These are phyloP conservation scores for Bombus superbus DNA, from an alignment of 1,140 invertebrate genomes.

Conservation along the genomic window DNA sequence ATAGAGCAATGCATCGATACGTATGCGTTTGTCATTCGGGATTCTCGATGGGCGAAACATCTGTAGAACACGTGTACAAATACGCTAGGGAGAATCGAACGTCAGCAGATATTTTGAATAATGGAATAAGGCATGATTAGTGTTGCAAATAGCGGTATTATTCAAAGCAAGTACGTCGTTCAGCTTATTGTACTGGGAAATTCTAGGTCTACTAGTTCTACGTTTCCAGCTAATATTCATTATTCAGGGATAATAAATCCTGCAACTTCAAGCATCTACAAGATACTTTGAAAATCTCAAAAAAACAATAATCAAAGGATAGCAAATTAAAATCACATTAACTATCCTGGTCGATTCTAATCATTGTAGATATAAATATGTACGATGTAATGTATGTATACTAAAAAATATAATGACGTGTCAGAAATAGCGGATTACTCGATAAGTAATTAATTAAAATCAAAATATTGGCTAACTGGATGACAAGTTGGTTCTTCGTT, in stretches of 20 bases:
- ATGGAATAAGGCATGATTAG: constrained; percentile 47
- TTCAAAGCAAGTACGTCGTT: neutral
- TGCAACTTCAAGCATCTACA: neutral
- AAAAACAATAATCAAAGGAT: neutral
- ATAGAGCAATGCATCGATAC: constrained; percentile 22
- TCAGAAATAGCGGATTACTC: too few species aligned
- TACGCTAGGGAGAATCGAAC: constrained; percentile 35
- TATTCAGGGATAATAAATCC: neutral
- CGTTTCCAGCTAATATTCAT: neutral
- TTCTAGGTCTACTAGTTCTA: neutral
- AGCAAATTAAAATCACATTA: neutral
- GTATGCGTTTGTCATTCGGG: constrained; percentile 40
- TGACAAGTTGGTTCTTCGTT: too few species aligned
- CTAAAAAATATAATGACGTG: too few species aligned
- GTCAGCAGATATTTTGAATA: constrained; percentile 50
- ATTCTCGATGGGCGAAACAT: constrained; percentile 38
- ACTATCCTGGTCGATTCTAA: too few species aligned
- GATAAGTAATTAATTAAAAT: too few species aligned
- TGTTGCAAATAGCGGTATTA: constrained; percentile 39
- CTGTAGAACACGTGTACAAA: constrained; percentile 39
- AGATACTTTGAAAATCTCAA: neutral
- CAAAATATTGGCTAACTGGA: neutral
- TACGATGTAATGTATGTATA: too few species aligned
- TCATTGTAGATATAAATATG: too few species aligned
- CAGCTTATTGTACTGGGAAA: neutral